Base-by-base conservation (phyloP, 2,888 invertebrate species). In the Temnothorax rugatulus region DNA sequence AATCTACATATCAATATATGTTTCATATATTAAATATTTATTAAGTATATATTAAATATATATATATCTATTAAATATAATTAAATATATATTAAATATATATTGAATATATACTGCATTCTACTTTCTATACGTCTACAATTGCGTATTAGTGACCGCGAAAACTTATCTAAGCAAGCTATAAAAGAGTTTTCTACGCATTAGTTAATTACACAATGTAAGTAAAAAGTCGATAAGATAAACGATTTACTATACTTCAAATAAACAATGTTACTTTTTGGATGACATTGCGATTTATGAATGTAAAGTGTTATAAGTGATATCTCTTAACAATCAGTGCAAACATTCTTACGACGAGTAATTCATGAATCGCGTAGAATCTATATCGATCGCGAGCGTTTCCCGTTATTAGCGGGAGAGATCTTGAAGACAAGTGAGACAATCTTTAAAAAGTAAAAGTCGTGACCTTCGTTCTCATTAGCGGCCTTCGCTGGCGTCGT, bases 381-480 rank as follows among this genome's bases (percentile, higher is more conserved):
- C 29, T 29, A 5, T 44, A 68, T 68, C 66, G 41, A 77, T 44
- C 61, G 29, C 7, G 2, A 44, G 18, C 2, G 21, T 44, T 29
- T 44, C 13, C 7, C 3, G 15, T 38, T 57, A 9, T n/a, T 13
- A 68, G 15, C 13, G 8, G n/a, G 38, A 13, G 34, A 57, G 44
- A 79, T 69, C 21, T 44, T 13, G 13, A 69, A 69, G 34, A 69
- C 47, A 34, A 79, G n/a, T 57, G 25, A 77, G n/a, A n/a, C n/a
- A n/a, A n/a, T 5, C 21, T 21, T 44, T 64, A 76, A 64, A 47
- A 68, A 83, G 59, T 59, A 64, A 81, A 71, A 69, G 47, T 83
- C 47, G 44, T 57, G 54, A 68, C 18, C 66, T 83, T 77, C 50
- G 79, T 61, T 71, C 44, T 52, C 69, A 47, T 38, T 66, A 63